A percentile compares a stretch with the other conserved stretches of the same genome.
These are phyloP conservation scores for Liopterus haemorrhoidalis DNA, from an alignment of 2,888 invertebrate genomes.

Conservation along the genomic window DNA sequence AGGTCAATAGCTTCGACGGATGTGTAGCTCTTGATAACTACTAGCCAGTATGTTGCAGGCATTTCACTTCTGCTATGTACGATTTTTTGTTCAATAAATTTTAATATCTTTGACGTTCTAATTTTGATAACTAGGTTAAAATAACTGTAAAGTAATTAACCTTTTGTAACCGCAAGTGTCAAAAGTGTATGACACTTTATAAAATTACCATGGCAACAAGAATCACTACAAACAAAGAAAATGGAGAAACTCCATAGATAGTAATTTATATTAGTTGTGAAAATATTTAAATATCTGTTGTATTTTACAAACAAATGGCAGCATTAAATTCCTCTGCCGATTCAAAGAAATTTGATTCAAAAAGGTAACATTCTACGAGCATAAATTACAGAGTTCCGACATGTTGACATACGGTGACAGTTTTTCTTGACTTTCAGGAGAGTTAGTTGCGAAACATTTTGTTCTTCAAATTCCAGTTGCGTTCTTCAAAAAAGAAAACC, in stretches of 20 bases:
- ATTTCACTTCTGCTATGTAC: too few relatives aligned
- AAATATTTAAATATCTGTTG: not conserved
- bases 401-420: not conserved
- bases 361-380: conserved; percentile 27
- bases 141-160: too few relatives aligned
- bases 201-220: conserved; percentile 35
- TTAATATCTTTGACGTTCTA: too few relatives aligned
- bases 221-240: conserved; percentile 38
- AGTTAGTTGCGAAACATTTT: conserved; percentile 42
- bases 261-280: not conserved
- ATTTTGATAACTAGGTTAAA: too few relatives aligned
- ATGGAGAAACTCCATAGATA: conserved; percentile 36
- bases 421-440: conserved; percentile 35
- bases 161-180: too few relatives aligned
- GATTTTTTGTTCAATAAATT: too few relatives aligned
- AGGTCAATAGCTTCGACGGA: too few relatives aligned
- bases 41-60: too few relatives aligned
- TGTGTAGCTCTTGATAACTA: too few relatives aligned
- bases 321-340: conserved; percentile 34
- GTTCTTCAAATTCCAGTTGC: conserved; percentile 45
- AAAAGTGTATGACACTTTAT: not conserved
- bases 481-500: conserved; percentile 42
- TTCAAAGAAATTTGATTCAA: conserved; percentile 33
- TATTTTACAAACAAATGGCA: conserved; percentile 34
- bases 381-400: conserved; percentile 3